A percentile compares a stretch with the other conserved stretches of the same genome.
Conservation (phyloP, 2,797 vertebrate genomes). For the Delichon dasypus region DNA sequence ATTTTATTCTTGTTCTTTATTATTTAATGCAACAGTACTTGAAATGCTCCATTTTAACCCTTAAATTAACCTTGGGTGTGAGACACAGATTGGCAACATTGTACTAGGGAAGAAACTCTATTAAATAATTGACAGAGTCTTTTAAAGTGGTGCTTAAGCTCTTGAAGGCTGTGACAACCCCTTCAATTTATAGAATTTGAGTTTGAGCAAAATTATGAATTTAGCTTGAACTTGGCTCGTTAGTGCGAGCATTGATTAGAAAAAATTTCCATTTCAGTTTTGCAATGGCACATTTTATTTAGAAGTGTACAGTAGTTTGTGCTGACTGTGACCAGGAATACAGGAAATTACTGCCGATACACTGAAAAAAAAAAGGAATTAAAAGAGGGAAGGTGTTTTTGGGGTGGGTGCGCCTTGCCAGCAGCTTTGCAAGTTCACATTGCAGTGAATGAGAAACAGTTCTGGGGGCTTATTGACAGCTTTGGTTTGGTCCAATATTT, state of each 20-base stretch:
- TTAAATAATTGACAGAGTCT: slow-evolving; percentile 36
- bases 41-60: slow-evolving; percentile 1
- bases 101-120: not conserved
- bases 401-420: not conserved
- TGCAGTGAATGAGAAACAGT: not conserved
- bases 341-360: not conserved
- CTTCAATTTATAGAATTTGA: not conserved
- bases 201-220: not conserved
- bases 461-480: not conserved
- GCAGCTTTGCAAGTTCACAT: not conserved
- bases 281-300: not conserved
- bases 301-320: not conserved
- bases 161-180: not conserved
- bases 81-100: not conserved
- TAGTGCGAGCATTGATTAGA: not conserved
- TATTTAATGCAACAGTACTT: not conserved
- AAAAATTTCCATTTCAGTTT: not conserved
- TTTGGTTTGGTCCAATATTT: not conserved
- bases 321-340: not conserved
- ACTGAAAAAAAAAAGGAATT: not conserved
- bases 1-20: not conserved
- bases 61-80: slow-evolving; percentile 21
- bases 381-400: not conserved
- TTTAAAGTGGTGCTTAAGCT: not conserved
- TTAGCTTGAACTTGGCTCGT: not conserved